Percentiles rank a stretch among this genome's conserved stretches.
Evolutionary conservation across 1,140 invertebrate species (phyloP).

Genomic region (Drosophila erecta): DNA sequence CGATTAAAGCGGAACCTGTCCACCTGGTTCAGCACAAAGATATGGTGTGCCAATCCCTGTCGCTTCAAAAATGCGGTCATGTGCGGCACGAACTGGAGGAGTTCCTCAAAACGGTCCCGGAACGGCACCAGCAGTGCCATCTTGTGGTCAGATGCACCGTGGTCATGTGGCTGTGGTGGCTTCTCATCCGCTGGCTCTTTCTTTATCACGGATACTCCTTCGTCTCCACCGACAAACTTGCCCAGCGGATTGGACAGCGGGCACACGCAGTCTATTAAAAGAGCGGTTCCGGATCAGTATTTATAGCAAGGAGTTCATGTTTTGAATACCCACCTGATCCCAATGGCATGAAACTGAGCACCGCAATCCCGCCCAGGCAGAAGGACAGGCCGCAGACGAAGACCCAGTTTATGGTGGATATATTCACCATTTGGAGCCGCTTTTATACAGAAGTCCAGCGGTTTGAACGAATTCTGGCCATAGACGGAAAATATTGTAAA

Average conservation of each 20-base stretch:
- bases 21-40: conserved; percentile 97
- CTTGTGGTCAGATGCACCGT: conserved; percentile 49
- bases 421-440: conserved; percentile 59
- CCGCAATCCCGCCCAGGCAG: conserved; percentile 71
- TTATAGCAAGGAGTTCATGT: conserved; percentile 35
- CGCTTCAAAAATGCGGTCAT: conserved; percentile 93
- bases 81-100: conserved; percentile 96
- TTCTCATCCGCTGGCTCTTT: neutral
- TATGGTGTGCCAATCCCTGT: conserved; percentile 93
- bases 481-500: conserved; percentile 7
- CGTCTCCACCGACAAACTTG: neutral
- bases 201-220: neutral
- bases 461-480: conserved; percentile 10
- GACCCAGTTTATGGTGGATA: conserved; percentile 79
- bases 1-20: conserved; percentile 97
- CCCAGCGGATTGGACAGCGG: conserved; percentile 65
- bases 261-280: conserved; percentile 74
- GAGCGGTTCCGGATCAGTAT: conserved; percentile 31
- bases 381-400: conserved; percentile 77
- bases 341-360: conserved; percentile 78
- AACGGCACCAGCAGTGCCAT: conserved; percentile 78
- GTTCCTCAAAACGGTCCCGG: conserved; percentile 96
- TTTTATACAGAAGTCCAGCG: neutral
- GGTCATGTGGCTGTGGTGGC: conserved; percentile 9
- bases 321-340: conserved; percentile 58